These are phyloP conservation scores for Drosophila cognata DNA, from an alignment of 2,888 invertebrate genomes.

Conservation along the genomic window DNA sequence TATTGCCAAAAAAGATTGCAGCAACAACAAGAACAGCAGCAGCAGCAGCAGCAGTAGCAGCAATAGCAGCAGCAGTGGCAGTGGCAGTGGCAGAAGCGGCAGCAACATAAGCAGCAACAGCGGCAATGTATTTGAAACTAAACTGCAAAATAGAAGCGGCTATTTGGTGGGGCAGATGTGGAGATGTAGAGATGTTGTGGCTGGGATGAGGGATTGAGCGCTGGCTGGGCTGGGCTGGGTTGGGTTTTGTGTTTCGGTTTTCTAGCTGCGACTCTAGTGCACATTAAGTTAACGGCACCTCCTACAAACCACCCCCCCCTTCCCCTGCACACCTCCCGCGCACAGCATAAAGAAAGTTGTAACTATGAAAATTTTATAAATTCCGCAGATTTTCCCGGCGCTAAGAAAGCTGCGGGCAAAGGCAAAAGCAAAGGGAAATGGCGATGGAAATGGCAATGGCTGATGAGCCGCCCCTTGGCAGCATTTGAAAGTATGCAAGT, in stretches of 20 bases:
- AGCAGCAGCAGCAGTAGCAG: background rate
- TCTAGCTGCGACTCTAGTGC: slow-evolving; percentile 46
- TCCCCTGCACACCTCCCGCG: background rate
- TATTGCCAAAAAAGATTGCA: slow-evolving; percentile 55
- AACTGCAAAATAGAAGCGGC: slow-evolving; percentile 75
- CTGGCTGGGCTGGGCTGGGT: background rate
- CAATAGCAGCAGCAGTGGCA: background rate
- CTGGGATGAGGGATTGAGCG: background rate
- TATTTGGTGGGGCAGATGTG: slow-evolving; percentile 1
- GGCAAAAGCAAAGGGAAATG: slow-evolving; percentile 37
- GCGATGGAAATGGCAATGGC: slow-evolving; percentile 35
- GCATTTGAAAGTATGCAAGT: slow-evolving; percentile 43
- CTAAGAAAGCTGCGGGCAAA: slow-evolving; percentile 68
- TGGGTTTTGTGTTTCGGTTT: slow-evolving; percentile 4
- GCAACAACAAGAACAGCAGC: slow-evolving; percentile 4
- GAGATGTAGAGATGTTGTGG: background rate
- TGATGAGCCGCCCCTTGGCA: slow-evolving; percentile 57
- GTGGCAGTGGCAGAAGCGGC: background rate
- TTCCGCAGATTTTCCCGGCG: slow-evolving; percentile 79
- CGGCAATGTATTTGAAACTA: slow-evolving; percentile 75
- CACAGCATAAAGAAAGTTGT: slow-evolving; percentile 78
- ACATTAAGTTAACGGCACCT: slow-evolving; percentile 69
- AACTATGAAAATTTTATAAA: slow-evolving; percentile 83
- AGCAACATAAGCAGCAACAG: slow-evolving; percentile 11
- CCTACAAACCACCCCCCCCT: background rate